A percentile compares a stretch with the other conserved stretches of the same genome.
phyloP scores from a whole-genome alignment of 2,888 invertebrate genomes.

The Macrophya alboannulata region DNA sequence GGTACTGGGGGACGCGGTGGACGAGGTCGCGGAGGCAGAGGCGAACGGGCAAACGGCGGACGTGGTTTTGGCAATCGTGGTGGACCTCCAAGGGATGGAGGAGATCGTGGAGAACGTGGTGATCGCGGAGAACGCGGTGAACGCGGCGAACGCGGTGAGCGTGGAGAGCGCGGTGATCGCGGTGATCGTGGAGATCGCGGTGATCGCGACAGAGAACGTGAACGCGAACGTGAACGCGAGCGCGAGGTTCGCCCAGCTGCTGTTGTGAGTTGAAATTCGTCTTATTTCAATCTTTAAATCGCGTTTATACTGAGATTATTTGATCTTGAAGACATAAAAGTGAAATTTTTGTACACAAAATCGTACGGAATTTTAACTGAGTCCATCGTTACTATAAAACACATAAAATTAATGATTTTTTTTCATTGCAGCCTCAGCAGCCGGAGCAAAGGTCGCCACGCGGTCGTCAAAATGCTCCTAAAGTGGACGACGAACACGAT shows the following conservation, averaged over 20 bases:
- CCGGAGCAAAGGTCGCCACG: conserved; percentile 77
- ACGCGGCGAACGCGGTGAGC: conserved; percentile 77
- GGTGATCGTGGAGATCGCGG: conserved; percentile 69
- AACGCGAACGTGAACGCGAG: conserved; percentile 40
- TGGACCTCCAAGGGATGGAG: conserved; percentile 69
- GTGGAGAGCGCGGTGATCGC: conserved; percentile 77
- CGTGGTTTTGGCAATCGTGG: conserved; percentile 80
- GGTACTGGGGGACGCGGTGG: conserved; percentile 86
- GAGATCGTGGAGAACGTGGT: conserved; percentile 71
- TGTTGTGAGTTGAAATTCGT: conserved; percentile 19
- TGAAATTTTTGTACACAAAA: neutral
- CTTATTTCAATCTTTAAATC: neutral
- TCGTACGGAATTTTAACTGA: too few species aligned
- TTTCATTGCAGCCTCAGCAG: conserved; percentile 67
- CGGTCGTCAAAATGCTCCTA: conserved; percentile 85
- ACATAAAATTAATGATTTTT: neutral
- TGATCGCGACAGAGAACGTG: conserved; percentile 70
- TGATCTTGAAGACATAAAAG: neutral
- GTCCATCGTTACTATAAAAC: neutral
- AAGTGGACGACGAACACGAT: conserved; percentile 97
- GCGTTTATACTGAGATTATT: neutral
- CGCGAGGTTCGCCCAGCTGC: conserved; percentile 39
- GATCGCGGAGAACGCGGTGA: conserved; percentile 69
- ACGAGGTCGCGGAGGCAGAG: conserved; percentile 83
- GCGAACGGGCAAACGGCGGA: conserved; percentile 79